Evolutionary conservation across 1,140 invertebrate genomes (phyloP).

Genomic region (Tetramorium simillimum): DNA sequence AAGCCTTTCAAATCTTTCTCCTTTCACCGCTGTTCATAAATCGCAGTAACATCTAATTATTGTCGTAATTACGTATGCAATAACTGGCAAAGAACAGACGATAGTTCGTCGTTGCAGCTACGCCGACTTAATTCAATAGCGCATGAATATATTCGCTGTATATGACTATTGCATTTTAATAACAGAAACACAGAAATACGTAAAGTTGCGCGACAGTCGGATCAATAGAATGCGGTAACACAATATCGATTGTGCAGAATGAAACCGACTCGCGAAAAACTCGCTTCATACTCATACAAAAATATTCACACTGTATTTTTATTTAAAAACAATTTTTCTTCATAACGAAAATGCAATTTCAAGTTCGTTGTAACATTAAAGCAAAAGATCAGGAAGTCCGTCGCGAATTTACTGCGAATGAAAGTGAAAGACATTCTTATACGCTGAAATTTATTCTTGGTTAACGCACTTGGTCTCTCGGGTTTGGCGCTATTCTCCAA

Average conservation of each 20-base stretch:
- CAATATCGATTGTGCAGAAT: slow-evolving; percentile 12
- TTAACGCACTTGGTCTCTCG: neutral
- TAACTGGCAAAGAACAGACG: neutral
- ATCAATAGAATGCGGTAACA: slow-evolving; percentile 28
- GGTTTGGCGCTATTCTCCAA: neutral
- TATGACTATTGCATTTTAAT: slow-evolving; percentile 36
- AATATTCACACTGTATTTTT: neutral
- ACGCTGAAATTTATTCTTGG: neutral
- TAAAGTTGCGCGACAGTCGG: slow-evolving; percentile 18
- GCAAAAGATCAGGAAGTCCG: neutral
- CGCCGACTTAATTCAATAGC: neutral
- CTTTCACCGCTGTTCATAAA: neutral
- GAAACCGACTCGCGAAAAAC: neutral
- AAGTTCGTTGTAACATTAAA: neutral
- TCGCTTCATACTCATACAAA: neutral
- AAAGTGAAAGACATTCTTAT: neutral
- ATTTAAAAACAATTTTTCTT: neutral
- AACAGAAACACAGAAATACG: slow-evolving; percentile 24
- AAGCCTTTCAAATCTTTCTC: slow-evolving; percentile 19
- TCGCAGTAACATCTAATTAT: slow-evolving; percentile 4
- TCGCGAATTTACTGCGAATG: neutral
- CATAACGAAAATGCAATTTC: neutral
- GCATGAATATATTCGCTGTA: neutral
- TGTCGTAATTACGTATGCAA: neutral
- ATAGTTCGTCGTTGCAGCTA: neutral